Evolutionary conservation across 2,888 invertebrate genomes (phyloP).

Genomic region (Morpho deidamia): DNA sequence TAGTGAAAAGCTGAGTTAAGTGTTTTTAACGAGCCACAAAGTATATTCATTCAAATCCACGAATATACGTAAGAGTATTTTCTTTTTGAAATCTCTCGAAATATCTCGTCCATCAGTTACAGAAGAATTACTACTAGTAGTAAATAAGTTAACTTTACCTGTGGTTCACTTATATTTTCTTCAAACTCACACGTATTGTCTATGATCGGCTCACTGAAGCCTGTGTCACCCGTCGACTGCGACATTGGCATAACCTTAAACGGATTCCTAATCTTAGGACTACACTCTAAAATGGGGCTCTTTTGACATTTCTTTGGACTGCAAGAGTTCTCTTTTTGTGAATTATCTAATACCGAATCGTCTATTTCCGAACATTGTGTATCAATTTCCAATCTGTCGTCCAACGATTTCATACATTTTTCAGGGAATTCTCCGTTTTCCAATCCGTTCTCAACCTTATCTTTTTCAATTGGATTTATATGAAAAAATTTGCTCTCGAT

Average conservation of each 20-base stretch:
- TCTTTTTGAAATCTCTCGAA: too few relatives aligned
- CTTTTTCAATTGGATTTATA: neutral
- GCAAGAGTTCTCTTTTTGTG: slow-evolving; percentile 28
- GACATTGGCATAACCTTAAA: slow-evolving; percentile 34
- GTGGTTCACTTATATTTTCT: slow-evolving; percentile 45
- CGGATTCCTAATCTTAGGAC: slow-evolving; percentile 38
- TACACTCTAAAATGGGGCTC: slow-evolving; percentile 51
- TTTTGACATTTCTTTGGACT: slow-evolving; percentile 18
- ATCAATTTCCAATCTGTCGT: slow-evolving; percentile 29
- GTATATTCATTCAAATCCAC: too few relatives aligned
- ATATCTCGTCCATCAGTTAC: too few relatives aligned
- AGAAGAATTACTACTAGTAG: too few relatives aligned
- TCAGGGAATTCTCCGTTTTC: slow-evolving; percentile 44
- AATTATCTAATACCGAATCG: slow-evolving; percentile 45
- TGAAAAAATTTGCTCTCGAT: slow-evolving; percentile 80
- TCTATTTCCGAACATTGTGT: slow-evolving; percentile 31
- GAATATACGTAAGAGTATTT: too few relatives aligned
- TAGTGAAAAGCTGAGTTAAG: too few relatives aligned
- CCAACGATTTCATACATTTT: slow-evolving; percentile 17
- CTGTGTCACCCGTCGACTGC: slow-evolving; percentile 26
- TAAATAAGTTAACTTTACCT: too few relatives aligned
- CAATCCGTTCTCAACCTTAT: slow-evolving; percentile 22
- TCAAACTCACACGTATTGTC: slow-evolving; percentile 62
- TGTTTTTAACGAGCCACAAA: too few relatives aligned
- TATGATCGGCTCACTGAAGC: slow-evolving; percentile 46